A percentile compares a stretch with the other conserved stretches of the same genome.
Conservation (phyloP, 2,113 vertebrate species). For the human (Homo sapiens) region GRCh38 chr3:116517501-116518000, state of each 20-base stretch:
- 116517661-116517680: constrained; percentile 40
- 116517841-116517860: constrained; percentile 25
- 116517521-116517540: background rate
- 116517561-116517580: background rate
- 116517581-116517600: background rate
- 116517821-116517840: background rate
- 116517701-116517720: constrained; percentile 41
- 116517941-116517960: too few relatives aligned
- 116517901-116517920: too few relatives aligned
- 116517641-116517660: background rate
- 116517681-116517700: background rate
- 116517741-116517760: constrained; percentile 3
- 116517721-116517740: background rate
- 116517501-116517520: constrained; percentile 67
- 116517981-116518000: too few relatives aligned
- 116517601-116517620: background rate
- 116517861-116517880: background rate
- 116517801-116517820: constrained; percentile 15
- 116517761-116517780: constrained; percentile 39
- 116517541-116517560: background rate
- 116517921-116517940: too few relatives aligned
- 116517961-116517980: too few relatives aligned
- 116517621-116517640: background rate
- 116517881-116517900: too few relatives aligned
- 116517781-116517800: background rate